Percentiles rank a stretch among this genome's conserved stretches.
Conservation (phyloP, 1,140 invertebrate genomes). For the Bombus turneri region DNA sequence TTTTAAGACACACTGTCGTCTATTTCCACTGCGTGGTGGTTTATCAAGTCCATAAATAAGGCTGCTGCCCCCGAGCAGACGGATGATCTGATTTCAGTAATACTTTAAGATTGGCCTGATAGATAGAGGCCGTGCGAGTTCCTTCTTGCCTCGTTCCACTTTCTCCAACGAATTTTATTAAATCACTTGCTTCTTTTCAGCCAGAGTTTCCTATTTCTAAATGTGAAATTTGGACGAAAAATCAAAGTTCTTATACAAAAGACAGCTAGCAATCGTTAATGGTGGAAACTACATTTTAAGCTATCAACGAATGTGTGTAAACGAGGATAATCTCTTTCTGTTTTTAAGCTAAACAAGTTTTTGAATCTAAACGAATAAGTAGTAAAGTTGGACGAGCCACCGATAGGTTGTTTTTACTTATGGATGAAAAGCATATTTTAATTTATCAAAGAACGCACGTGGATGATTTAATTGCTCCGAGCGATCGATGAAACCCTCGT, state of each 20-base stretch:
- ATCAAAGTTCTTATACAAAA: not conserved
- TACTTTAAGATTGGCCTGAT: constrained; percentile 53
- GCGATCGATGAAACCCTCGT: not conserved
- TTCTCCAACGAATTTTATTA: not conserved
- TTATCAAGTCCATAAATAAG: constrained; percentile 62
- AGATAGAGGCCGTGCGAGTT: constrained; percentile 13
- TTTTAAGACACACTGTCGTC: constrained; percentile 47
- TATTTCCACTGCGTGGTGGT: constrained; percentile 52
- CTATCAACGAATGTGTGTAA: too few species aligned
- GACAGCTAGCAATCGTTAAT: too few species aligned
- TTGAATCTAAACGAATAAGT: too few species aligned
- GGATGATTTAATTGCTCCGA: too few species aligned
- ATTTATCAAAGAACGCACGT: too few species aligned
- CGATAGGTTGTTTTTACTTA: too few species aligned
- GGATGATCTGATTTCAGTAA: constrained; percentile 56
- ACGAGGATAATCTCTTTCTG: too few species aligned
- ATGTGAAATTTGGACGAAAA: not conserved
- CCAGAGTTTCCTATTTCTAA: not conserved
- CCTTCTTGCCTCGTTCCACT: too few species aligned
- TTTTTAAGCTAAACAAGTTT: too few species aligned
- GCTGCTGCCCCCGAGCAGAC: constrained; percentile 40
- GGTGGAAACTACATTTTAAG: too few species aligned
- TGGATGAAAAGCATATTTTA: too few species aligned
- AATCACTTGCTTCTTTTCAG: not conserved
- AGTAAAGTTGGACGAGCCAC: too few species aligned